These are phyloP conservation scores for Pinctada fucata DNA, from an alignment of 2,888 invertebrate genomes.

Conservation along the genomic window DNA sequence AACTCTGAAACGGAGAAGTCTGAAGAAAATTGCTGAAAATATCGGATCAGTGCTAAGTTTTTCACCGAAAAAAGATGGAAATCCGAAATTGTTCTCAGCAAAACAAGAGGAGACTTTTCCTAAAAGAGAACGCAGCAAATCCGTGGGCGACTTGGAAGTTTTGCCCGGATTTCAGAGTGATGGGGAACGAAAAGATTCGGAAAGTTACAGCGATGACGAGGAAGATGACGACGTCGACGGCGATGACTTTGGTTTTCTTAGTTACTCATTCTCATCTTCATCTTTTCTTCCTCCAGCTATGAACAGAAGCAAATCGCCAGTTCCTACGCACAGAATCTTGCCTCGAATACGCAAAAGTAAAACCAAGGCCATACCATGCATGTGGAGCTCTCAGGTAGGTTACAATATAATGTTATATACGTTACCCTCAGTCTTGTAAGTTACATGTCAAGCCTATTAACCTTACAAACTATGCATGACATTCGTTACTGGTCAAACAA, in stretches of 20 bases:
- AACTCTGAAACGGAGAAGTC: conserved; percentile 48
- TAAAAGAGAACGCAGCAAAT: conserved; percentile 58
- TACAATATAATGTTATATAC: neutral
- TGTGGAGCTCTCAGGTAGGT: conserved; percentile 92
- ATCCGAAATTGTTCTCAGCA: conserved; percentile 23
- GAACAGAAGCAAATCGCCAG: conserved; percentile 69
- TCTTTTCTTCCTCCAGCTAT: conserved; percentile 68
- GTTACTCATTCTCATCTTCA: conserved; percentile 59
- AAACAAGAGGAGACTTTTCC: conserved; percentile 20
- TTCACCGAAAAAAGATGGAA: conserved; percentile 30
- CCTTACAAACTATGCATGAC: too few relatives aligned
- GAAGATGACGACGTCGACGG: conserved; percentile 65
- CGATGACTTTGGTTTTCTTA: conserved; percentile 71
- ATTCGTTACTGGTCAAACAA: too few relatives aligned
- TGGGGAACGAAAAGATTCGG: conserved; percentile 38
- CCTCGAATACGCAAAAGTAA: conserved; percentile 86
- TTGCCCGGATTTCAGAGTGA: conserved; percentile 31
- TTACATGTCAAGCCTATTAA: neutral
- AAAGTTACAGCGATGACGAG: conserved; percentile 50
- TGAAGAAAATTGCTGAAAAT: conserved; percentile 57
- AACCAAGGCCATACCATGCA: conserved; percentile 87
- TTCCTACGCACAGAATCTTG: conserved; percentile 62
- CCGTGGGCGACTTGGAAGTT: conserved; percentile 61
- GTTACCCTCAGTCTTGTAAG: neutral
- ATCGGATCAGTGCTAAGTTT: conserved; percentile 48